A percentile compares a stretch with the other conserved stretches of the same genome.
Conservation (phyloP, 2,113 vertebrate genomes). For the Orcinus orca region DNA sequence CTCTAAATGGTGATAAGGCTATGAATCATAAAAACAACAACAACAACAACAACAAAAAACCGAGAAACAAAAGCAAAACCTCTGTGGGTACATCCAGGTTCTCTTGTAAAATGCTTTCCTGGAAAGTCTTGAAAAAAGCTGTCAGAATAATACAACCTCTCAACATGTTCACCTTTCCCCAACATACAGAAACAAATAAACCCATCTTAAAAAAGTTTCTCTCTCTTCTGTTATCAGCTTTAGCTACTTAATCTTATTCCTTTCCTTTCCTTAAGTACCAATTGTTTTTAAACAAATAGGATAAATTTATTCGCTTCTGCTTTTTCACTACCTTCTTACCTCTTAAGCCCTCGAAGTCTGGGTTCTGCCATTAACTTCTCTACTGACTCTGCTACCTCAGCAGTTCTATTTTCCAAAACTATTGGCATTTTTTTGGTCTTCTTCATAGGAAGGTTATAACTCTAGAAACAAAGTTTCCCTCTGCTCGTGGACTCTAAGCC, state of each 20-base stretch:
- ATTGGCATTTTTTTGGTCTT: background rate
- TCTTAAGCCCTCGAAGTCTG: background rate
- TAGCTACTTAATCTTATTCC: background rate
- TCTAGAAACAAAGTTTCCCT: background rate
- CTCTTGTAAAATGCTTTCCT: background rate
- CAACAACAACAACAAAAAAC: background rate
- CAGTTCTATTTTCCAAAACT: background rate
- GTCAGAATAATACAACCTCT: background rate
- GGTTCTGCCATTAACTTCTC: background rate
- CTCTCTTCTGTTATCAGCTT: background rate
- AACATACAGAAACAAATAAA: background rate
- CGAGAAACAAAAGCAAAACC: background rate
- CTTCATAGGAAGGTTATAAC: background rate
- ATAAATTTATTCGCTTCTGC: background rate
- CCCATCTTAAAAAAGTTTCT: background rate
- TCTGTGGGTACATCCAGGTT: background rate
- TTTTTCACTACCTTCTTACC: background rate
- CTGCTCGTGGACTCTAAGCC: background rate
- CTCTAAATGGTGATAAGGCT: background rate
- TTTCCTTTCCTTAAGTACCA: background rate
- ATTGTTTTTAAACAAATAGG: background rate
- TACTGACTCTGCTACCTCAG: background rate
- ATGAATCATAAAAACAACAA: background rate
- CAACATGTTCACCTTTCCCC: background rate
- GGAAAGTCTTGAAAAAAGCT: background rate